These are phyloP conservation scores for Subanguina moxae DNA, from an alignment of 1,140 invertebrate species.

Conservation along the genomic window DNA sequence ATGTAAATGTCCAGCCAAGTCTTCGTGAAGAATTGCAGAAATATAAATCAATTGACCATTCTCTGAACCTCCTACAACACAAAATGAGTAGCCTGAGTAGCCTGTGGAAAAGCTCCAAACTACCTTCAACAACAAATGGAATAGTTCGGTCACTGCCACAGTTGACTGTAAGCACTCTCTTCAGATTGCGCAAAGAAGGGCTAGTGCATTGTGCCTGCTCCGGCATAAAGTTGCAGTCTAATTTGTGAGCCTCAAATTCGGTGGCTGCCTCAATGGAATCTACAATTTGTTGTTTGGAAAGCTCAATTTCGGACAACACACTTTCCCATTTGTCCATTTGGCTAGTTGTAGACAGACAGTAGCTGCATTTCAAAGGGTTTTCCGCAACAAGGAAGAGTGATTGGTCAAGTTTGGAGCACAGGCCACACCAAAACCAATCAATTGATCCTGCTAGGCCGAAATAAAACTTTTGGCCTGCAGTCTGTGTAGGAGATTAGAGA, in stretches of 20 bases:
- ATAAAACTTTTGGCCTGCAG: too few species aligned
- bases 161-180: neutral
- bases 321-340: conserved; percentile 8
- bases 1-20: conserved; percentile 26
- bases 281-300: conserved; percentile 8
- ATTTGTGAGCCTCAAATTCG: neutral
- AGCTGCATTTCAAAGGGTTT: neutral
- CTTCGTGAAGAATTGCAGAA: conserved; percentile 16
- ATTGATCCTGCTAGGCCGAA: too few species aligned
- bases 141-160: conserved; percentile 18
- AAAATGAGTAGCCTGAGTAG: too few species aligned
- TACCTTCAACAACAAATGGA: conserved; percentile 29
- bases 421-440: too few species aligned
- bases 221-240: neutral
- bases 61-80: conserved; percentile 17
- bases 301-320: conserved; percentile 4
- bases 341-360: neutral
- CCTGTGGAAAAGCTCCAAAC: too few species aligned
- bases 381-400: too few species aligned
- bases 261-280: conserved; percentile 1
- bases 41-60: conserved; percentile 27
- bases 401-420: too few species aligned
- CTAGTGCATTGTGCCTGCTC: neutral
- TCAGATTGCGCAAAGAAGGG: neutral
- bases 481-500: too few species aligned